Evolutionary conservation across 2,888 invertebrate species (phyloP).

Genomic region (Dendrolimus houi): DNA sequence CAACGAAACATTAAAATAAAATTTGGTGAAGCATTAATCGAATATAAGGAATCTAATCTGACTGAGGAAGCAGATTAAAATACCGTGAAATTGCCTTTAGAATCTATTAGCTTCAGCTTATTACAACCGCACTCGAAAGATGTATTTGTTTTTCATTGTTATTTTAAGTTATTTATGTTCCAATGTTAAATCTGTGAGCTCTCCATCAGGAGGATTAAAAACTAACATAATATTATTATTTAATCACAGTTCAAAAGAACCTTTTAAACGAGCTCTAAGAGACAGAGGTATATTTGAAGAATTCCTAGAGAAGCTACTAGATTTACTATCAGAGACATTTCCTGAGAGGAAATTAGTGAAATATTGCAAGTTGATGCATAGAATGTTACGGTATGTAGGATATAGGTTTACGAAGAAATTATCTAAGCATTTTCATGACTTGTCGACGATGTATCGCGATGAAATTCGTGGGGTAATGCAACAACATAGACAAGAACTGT

Average conservation of each 20-base stretch:
- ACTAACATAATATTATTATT: background rate
- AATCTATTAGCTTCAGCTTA: background rate
- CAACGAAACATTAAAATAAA: slow-evolving; percentile 28
- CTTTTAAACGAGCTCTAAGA: too few relatives aligned
- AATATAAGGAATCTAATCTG: slow-evolving; percentile 23
- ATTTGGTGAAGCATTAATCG: slow-evolving; percentile 34
- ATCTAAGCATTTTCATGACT: slow-evolving; percentile 20
- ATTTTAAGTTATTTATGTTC: too few relatives aligned
- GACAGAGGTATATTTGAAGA: slow-evolving; percentile 32
- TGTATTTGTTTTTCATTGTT: too few relatives aligned
- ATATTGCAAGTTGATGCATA: slow-evolving; percentile 28
- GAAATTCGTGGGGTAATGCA: slow-evolving; percentile 26
- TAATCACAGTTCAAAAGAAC: background rate
- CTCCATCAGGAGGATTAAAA: background rate
- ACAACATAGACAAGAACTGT: slow-evolving; percentile 20
- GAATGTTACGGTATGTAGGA: slow-evolving; percentile 20
- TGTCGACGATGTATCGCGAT: slow-evolving; percentile 25
- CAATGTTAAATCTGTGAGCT: too few relatives aligned
- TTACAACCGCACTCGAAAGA: background rate
- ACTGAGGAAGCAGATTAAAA: background rate
- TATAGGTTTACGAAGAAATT: slow-evolving; percentile 25
- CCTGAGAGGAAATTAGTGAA: slow-evolving; percentile 24
- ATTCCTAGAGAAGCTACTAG: slow-evolving; percentile 35
- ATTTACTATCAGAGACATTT: slow-evolving; percentile 25
- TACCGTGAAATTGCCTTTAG: background rate